Conservation (phyloP, 2,113 vertebrate species). For the Aspiorhynchus laticeps region DNA sequence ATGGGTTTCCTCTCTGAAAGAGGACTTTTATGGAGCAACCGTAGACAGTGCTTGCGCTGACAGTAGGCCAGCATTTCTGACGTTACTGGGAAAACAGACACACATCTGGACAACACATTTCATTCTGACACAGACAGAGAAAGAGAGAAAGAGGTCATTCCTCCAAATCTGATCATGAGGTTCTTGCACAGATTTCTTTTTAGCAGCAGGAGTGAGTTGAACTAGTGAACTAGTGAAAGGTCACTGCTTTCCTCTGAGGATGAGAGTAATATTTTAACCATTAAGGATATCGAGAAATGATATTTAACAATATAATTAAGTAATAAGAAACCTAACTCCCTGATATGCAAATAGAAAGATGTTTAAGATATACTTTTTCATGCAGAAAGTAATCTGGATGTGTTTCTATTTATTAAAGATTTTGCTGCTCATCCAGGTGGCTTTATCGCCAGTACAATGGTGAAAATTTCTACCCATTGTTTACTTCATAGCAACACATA, state of each 20-base stretch:
- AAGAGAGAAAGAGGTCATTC: neutral
- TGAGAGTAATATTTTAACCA: neutral
- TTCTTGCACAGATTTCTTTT: conserved; percentile 10
- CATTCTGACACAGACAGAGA: conserved; percentile 6
- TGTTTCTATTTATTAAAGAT: too few relatives aligned
- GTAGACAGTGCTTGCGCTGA: conserved; percentile 6
- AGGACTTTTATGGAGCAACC: conserved; percentile 67
- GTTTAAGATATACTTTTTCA: too few relatives aligned
- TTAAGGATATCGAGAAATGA: neutral
- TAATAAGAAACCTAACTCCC: too few relatives aligned
- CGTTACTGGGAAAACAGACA: conserved; percentile 64
- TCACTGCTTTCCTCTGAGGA: neutral
- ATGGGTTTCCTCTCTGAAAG: conserved; percentile 67
- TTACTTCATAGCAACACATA: too few relatives aligned
- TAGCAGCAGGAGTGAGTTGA: neutral
- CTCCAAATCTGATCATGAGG: conserved; percentile 13
- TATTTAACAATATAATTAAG: neutral
- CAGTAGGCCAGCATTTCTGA: conserved; percentile 52
- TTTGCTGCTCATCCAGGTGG: too few relatives aligned
- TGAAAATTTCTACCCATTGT: too few relatives aligned
- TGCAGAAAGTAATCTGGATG: too few relatives aligned
- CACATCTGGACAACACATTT: conserved; percentile 73
- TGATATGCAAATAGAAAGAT: too few relatives aligned
- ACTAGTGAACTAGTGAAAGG: neutral
- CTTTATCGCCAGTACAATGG: too few relatives aligned